These are phyloP conservation scores for Onthophagus taurus DNA, from an alignment of 1,140 invertebrate species.

Conservation along the genomic window DNA sequence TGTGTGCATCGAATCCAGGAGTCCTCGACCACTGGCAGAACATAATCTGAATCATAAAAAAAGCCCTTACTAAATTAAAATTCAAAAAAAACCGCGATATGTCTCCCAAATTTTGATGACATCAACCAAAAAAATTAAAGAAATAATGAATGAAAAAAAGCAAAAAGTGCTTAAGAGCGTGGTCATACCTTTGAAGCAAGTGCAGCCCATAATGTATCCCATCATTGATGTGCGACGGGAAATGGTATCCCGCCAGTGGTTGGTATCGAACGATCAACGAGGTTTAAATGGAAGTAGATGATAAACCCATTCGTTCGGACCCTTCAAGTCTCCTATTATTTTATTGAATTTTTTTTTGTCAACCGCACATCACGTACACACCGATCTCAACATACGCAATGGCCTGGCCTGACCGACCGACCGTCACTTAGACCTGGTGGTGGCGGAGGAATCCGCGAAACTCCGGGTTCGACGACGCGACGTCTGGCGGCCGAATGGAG, in stretches of 20 bases:
- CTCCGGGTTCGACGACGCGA: constrained; percentile 6
- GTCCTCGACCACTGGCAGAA: constrained; percentile 8
- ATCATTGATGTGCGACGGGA: constrained; percentile 53
- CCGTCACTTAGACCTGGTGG: no score
- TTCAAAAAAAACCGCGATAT: no score
- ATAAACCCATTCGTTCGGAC: constrained; percentile 9
- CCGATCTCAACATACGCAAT: constrained; percentile 3
- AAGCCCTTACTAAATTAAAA: no score
- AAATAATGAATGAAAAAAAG: neutral
- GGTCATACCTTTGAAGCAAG: constrained; percentile 69
- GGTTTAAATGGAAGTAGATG: neutral
- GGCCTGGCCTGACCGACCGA: constrained; percentile 2
- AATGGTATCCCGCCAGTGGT: constrained; percentile 23
- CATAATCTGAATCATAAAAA: constrained; percentile 12
- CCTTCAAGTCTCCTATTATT: constrained; percentile 1
- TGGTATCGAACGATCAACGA: constrained; percentile 5
- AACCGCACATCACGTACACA: constrained; percentile 4
- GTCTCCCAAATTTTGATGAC: no score
- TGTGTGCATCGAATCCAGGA: constrained; percentile 8
- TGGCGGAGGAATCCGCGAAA: no score
- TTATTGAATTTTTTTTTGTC: constrained; percentile 1
- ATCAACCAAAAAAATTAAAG: constrained; percentile 6
- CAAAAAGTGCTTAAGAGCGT: neutral
- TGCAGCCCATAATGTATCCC: constrained; percentile 84
- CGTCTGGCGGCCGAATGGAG: constrained; percentile 19